phyloP scores from a whole-genome alignment of 2,113 vertebrate genomes.

The Picathartes gymnocephalus region DNA sequence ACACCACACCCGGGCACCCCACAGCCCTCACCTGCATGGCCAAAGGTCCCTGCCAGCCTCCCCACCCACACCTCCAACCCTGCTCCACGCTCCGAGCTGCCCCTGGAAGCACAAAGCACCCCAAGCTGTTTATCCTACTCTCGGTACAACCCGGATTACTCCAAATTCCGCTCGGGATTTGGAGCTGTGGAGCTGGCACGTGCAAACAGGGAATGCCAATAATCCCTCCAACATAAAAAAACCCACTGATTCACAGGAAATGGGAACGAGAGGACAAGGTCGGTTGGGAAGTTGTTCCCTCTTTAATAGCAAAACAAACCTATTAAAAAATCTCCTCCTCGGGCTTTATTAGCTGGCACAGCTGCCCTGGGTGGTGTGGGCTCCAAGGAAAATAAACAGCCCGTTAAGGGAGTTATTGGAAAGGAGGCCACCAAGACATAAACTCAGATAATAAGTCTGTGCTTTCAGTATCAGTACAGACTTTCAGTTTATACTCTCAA shows the following conservation, averaged over 20 bases:
- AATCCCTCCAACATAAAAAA: not conserved
- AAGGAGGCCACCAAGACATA: not conserved
- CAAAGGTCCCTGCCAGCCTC: slow-evolving; percentile 60
- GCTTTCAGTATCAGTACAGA: not conserved
- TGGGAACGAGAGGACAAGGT: rapidly evolving
- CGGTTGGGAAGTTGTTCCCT: not conserved
- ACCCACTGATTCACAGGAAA: rapidly evolving
- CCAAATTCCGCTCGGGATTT: slow-evolving; percentile 11
- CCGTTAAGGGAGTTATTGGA: not conserved
- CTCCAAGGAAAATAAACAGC: not conserved
- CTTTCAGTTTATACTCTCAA: not conserved
- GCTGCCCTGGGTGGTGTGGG: not conserved
- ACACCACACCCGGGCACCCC: slow-evolving; percentile 24
- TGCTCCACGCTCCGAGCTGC: not conserved
- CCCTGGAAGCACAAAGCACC: not conserved
- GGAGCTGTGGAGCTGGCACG: not conserved
- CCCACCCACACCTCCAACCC: not conserved
- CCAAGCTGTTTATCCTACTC: not conserved
- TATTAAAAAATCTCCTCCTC: not conserved
- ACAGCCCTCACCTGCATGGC: not conserved
- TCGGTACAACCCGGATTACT: not conserved
- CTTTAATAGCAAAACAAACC: not conserved
- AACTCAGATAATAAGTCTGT: not conserved
- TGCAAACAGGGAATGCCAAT: not conserved
- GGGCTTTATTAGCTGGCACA: not conserved